Conservation (phyloP, 2,797 vertebrate genomes). For the Pseudomugil gertrudae region DNA sequence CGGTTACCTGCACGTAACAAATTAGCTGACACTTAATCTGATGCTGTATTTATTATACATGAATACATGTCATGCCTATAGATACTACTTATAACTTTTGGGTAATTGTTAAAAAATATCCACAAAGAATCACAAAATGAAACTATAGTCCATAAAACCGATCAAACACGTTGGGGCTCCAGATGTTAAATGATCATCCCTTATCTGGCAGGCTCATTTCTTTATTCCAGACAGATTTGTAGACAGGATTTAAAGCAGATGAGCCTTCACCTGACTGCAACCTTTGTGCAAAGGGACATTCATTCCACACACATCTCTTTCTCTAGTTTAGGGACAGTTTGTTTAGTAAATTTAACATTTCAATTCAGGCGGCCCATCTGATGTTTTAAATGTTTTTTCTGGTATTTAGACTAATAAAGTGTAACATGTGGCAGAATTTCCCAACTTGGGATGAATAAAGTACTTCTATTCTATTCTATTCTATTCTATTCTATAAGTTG, state of each 20-base stretch:
- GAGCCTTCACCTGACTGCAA: constrained; percentile 79
- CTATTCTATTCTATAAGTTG: too few species aligned
- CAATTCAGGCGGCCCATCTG: not conserved
- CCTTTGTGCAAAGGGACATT: constrained; percentile 63
- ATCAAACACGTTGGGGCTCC: not conserved
- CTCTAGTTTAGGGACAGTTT: constrained; percentile 8
- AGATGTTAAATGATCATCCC: constrained; percentile 10
- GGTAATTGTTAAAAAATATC: too few species aligned
- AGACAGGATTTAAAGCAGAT: constrained; percentile 48
- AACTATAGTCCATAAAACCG: not conserved
- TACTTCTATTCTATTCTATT: too few species aligned
- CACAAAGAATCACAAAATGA: too few species aligned
- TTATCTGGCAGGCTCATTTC: constrained; percentile 34
- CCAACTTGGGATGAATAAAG: too few species aligned
- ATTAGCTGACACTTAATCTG: too few species aligned
- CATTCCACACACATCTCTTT: constrained; percentile 14
- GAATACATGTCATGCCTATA: too few species aligned
- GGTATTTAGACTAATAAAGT: constrained; percentile 17
- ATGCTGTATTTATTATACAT: too few species aligned
- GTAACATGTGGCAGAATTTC: constrained; percentile 42
- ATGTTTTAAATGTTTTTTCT: not conserved
- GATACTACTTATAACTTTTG: too few species aligned
- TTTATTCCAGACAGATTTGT: constrained; percentile 57
- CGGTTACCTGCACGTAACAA: too few species aligned
- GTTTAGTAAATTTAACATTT: not conserved